Evolutionary conservation across 2,797 vertebrate species (phyloP).

Genomic region (Pangasius djambal): DNA sequence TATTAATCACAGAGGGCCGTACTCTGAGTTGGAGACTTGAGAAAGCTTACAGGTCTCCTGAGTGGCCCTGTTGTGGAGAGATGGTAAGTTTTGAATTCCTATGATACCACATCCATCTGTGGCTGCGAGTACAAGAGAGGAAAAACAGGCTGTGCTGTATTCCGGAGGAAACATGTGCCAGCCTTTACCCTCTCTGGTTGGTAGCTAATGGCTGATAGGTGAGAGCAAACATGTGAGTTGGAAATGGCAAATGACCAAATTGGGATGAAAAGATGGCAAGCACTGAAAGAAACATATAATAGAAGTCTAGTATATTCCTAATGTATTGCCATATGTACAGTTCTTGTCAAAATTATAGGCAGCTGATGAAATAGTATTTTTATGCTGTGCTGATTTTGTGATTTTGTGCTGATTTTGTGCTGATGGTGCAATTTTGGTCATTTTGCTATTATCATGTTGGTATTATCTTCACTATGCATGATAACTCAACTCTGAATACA

Average conservation of each 20-base stretch:
- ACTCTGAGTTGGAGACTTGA: neutral
- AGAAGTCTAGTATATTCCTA: neutral
- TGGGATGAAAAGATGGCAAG: neutral
- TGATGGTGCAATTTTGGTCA: neutral
- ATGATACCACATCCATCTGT: neutral
- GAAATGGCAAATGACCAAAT: neutral
- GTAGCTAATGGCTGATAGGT: neutral
- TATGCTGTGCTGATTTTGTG: no score
- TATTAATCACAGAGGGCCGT: neutral
- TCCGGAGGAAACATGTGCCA: neutral
- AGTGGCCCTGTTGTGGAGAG: neutral
- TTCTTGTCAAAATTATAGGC: no score
- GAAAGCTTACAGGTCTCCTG: neutral
- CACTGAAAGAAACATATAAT: neutral
- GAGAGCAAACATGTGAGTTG: neutral
- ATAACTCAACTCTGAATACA: neutral
- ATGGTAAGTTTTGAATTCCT: neutral
- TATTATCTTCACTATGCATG: neutral
- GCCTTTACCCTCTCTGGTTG: neutral
- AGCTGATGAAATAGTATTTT: neutral
- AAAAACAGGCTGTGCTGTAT: neutral
- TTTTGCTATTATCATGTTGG: neutral
- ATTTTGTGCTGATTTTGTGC: no score
- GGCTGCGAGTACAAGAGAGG: neutral
- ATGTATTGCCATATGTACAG: neutral